Evolutionary conservation across 2,113 vertebrate species (phyloP), one percentile per base, ranked within the genome.

Genomic region (Grus americana): DNA sequence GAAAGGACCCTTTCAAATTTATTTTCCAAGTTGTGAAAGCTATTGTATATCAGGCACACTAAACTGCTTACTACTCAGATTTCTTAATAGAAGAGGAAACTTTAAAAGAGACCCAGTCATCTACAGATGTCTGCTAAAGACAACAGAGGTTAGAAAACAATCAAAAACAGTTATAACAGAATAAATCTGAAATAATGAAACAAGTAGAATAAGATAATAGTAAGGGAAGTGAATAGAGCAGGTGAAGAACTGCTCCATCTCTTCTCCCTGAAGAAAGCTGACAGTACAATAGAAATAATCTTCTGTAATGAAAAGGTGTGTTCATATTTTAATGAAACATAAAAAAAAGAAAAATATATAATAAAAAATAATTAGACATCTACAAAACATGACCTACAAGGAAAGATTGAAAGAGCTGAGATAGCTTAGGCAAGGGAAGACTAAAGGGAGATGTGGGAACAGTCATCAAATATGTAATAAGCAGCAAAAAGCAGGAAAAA

Each of bases 81-180:
- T 81, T 89, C 75, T 91, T 87, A 95, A 80, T 70, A 86, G 91
- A 63, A 97, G 96, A 95, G 26, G 47, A 93, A 92, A 83, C 23
- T 92, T 80, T 79, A 66, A 95, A 92, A 92, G 36, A 86, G 27
- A 96, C 50, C 8, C 38, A 90, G 57, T 36, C 71, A 89, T 40
- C 66, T n/a, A 62, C 7, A 2, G 40, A 72, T 58, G 49, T 42
- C 46, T 79, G 19, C 21, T 50, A 75, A 86, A 90, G 67, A 93
- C 59, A 91, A 47, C 44, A 58, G 21, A 66, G 44, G 34, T 59
- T 67, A 88, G 38, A 72, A 78, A 86, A 67, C 34, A 91, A 88
- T 61, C 40, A 61, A 42, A 87, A 92, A n/a, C 76, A 55, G 40
- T 59, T 89, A 74, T 30, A 79, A 74, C 34, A 36, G 54, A 88